Conservation (phyloP, 2,113 vertebrate genomes). For the Oryzias curvinotus region DNA sequence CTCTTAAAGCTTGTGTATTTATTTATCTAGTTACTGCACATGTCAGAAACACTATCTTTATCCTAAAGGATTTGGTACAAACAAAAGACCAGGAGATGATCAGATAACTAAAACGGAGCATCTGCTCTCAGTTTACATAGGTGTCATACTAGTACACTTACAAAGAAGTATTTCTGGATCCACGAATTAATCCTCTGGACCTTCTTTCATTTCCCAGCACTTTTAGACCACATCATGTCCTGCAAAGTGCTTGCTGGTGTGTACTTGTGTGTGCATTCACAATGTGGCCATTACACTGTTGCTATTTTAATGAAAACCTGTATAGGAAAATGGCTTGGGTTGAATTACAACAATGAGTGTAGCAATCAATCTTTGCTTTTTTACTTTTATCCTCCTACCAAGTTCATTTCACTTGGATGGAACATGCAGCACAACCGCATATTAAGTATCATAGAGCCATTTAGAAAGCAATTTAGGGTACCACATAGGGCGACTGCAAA, state of each 20-base stretch:
- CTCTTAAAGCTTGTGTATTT: no score
- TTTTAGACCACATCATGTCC: conserved; percentile 73
- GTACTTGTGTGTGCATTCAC: conserved; percentile 10
- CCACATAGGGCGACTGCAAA: conserved; percentile 45
- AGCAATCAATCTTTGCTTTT: conserved; percentile 76
- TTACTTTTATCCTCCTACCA: conserved; percentile 63
- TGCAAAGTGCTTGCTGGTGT: conserved; percentile 64
- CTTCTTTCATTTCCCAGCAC: conserved; percentile 72
- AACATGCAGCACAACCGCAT: conserved; percentile 75
- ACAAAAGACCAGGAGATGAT: conserved; percentile 43
- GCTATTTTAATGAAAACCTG: conserved; percentile 80
- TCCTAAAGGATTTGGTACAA: conserved; percentile 18
- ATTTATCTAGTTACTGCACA: no score
- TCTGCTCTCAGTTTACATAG: conserved; percentile 57
- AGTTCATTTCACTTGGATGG: conserved; percentile 72
- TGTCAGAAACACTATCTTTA: neutral
- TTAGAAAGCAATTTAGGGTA: conserved; percentile 78
- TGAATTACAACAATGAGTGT: conserved; percentile 73
- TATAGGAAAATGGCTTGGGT: conserved; percentile 64
- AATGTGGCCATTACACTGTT: conserved; percentile 58
- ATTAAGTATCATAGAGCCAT: conserved; percentile 79
- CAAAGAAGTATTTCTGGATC: conserved; percentile 63
- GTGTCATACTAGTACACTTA: conserved; percentile 62
- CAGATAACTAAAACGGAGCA: conserved; percentile 54
- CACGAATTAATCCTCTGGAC: conserved; percentile 71